Evolutionary conservation across 2,888 invertebrate species (phyloP).

Genomic region (Lampropteryx suffumata): DNA sequence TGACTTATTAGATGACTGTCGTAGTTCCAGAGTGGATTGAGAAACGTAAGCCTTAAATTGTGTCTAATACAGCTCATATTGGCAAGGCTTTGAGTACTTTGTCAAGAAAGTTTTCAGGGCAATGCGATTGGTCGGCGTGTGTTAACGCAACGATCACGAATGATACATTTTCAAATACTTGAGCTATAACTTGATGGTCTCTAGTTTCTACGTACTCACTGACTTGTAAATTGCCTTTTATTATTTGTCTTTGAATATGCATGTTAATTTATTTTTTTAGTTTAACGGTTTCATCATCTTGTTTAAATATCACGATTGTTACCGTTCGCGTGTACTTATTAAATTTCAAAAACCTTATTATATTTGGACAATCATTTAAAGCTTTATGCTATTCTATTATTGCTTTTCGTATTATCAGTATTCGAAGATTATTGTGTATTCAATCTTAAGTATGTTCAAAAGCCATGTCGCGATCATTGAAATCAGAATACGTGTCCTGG

Average conservation of each 20-base stretch:
- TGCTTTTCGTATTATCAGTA: slow-evolving; percentile 32
- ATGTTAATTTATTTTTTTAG: slow-evolving; percentile 76
- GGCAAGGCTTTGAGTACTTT: slow-evolving; percentile 23
- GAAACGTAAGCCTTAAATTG: slow-evolving; percentile 53
- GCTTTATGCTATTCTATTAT: slow-evolving; percentile 34
- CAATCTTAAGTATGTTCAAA: slow-evolving; percentile 46
- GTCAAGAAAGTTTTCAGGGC: slow-evolving; percentile 53
- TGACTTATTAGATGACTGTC: slow-evolving; percentile 62
- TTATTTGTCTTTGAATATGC: slow-evolving; percentile 72
- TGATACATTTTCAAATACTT: slow-evolving; percentile 76
- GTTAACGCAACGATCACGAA: slow-evolving; percentile 76
- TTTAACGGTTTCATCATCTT: slow-evolving; percentile 76
- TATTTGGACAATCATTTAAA: slow-evolving; percentile 43
- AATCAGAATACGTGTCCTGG: slow-evolving; percentile 54
- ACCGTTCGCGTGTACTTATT: slow-evolving; percentile 45
- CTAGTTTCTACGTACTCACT: slow-evolving; percentile 69
- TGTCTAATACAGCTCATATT: slow-evolving; percentile 50
- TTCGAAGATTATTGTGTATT: slow-evolving; percentile 44
- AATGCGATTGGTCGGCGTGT: slow-evolving; percentile 63
- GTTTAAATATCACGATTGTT: slow-evolving; percentile 66
- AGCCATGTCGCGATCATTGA: slow-evolving; percentile 51
- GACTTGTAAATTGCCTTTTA: slow-evolving; percentile 73
- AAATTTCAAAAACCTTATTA: slow-evolving; percentile 45
- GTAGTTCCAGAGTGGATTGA: slow-evolving; percentile 38
- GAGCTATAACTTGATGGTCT: slow-evolving; percentile 73